Conservation (phyloP, 1,140 invertebrate species). For the Diorhabda carinulata region DNA sequence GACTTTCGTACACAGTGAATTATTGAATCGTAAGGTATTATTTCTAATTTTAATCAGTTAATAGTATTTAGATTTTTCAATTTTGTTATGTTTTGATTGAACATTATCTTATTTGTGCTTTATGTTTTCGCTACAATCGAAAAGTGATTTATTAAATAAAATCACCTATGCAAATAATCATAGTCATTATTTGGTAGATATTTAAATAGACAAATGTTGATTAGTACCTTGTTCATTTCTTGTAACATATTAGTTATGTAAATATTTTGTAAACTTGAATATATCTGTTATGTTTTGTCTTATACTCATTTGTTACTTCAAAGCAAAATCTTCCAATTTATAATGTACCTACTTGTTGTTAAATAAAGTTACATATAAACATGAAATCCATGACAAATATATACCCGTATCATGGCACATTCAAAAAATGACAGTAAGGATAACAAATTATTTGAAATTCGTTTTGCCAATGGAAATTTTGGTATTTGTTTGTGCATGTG, state of each 20-base stretch:
- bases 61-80: too few relatives aligned
- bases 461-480: too few relatives aligned
- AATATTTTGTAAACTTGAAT: slow-evolving; percentile 14
- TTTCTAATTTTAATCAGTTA: too few relatives aligned
- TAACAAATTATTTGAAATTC: too few relatives aligned
- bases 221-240: neutral
- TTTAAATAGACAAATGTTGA: slow-evolving; percentile 3
- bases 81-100: too few relatives aligned
- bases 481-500: too few relatives aligned
- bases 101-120: too few relatives aligned
- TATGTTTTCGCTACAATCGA: neutral
- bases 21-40: too few relatives aligned
- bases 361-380: slow-evolving; percentile 3
- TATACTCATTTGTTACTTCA: slow-evolving; percentile 17
- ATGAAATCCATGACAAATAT: neutral
- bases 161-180: neutral
- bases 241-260: slow-evolving; percentile 11
- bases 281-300: slow-evolving; percentile 14
- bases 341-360: slow-evolving; percentile 6
- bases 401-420: too few relatives aligned
- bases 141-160: neutral
- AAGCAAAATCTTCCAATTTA: slow-evolving; percentile 13
- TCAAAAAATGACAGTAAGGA: too few relatives aligned
- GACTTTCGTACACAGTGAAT: too few relatives aligned
- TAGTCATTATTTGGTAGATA: neutral